Base-by-base conservation (phyloP, 1,140 invertebrate species). In the Euglossa dilemma region DNA sequence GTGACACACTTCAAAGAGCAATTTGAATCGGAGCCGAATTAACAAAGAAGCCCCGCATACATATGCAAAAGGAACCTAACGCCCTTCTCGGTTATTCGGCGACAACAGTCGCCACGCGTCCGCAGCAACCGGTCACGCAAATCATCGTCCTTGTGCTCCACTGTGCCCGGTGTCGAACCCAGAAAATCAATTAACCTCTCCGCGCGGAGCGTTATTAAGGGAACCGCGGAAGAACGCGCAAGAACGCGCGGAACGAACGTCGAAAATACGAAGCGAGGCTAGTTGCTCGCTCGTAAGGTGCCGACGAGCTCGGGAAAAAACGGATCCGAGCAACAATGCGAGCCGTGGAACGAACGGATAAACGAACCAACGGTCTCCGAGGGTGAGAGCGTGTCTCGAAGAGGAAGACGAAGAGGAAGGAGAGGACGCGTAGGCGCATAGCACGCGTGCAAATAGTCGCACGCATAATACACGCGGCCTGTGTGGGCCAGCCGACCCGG, bases 381-480 rank as follows among this genome's bases (percentile, higher is more conserved):
- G 78, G 47, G 25, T 36, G 66, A 80, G 57, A 57, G 63, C 69
- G 47, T 63, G n/a, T 25, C 7, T 28, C 14, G 70, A 0, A 20
- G n/a, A 63, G 20, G 52, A 67, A 16, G 43, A 25, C 59, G 59
- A 50, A 50, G 28, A 25, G n/a, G 36, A n/a, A 36, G 76, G 70
- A 70, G 25, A 43, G 70, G 18, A 45, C 56, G 77, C 79, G 80
- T 75, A 57, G 80, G 80, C 63, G 72, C 11, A 66, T 57, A 75
- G 71, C 79, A 67, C 61, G 72, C 61, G 72, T 82, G 80, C 80
- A 76, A 82, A 82, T 75, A 67, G 25, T 76, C 72, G 72, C 72
- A 82, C 80, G 80, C 61, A 81, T 57, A 75, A 81, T 75, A n/a
- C 52, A 50, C n/a, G 45, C 78, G 9, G 50, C 50, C 11, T 80